phyloP scores from a whole-genome alignment of 2,113 vertebrate genomes.

The Chloropsis cyanopogon region DNA sequence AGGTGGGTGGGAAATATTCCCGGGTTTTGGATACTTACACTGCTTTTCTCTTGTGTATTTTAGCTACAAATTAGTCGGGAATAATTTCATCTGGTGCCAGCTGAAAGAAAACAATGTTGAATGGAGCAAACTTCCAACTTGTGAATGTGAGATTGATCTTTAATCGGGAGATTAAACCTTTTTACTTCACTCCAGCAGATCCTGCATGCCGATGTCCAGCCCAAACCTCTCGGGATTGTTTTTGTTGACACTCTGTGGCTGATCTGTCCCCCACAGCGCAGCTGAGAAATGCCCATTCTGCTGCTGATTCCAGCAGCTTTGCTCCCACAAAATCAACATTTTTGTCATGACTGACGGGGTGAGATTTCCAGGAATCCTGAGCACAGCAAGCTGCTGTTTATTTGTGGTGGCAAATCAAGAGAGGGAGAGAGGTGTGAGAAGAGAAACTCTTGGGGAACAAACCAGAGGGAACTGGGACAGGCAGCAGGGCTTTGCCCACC shows the following conservation, averaged over 20 bases:
- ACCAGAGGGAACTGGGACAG: fast-evolving
- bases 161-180: background rate
- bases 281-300: background rate
- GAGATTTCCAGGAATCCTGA: background rate
- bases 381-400: background rate
- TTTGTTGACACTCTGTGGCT: background rate
- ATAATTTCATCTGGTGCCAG: background rate
- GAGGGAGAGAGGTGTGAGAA: background rate
- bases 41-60: background rate
- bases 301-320: background rate
- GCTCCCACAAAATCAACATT: background rate
- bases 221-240: fast-evolving
- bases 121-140: conserved; percentile 42
- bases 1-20: background rate
- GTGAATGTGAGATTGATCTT: conserved; percentile 9
- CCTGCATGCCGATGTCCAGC: fast-evolving
- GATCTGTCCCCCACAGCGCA: fast-evolving
- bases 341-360: background rate
- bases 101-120: background rate
- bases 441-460: background rate
- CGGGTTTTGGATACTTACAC: background rate
- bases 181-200: background rate
- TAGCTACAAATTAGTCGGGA: conserved; percentile 43
- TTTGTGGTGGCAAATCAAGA: background rate
- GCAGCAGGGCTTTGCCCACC: background rate